Evolutionary conservation across 2,113 vertebrate genomes (phyloP), one percentile per base, ranked within the genome.

Genomic region (Pagrus major): DNA sequence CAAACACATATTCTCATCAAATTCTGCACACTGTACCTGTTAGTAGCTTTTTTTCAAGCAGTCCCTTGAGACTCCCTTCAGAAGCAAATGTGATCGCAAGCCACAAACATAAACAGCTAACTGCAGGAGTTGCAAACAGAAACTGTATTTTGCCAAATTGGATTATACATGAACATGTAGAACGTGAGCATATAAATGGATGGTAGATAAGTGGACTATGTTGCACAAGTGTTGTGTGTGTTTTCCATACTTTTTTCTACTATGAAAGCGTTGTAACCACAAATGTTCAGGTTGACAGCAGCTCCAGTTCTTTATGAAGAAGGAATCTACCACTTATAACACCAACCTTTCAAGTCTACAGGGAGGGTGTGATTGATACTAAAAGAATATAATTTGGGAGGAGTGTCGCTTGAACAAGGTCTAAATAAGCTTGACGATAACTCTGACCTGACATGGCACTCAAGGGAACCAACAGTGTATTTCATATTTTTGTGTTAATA

Each of bases 401-500:
- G 41, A 44, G 27, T 7, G 42, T 58, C 29, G 65, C 14, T 51
- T 51, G 58, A 49, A 55, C 12, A 16, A 52, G 39, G 52, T 51
- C 21, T 5, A 54, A 39, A 63, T 31, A 61, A 51, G 47, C 33
- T n/a, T 35, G 31, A 16, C 20, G 25, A 44, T 55, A 25, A 37
- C 49, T 55, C 35, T 66, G 35, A 84, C 20, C 46, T 56, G 31
- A 60, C 14, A 25, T 37, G 54, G 29, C 16, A 67, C 27, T 27
- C 5, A 51, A 9, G 11, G 3, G 2, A 8, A 33, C 6, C 7
- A 16, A 5, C 9, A 27, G 23, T n/a, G 31, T 7, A 33, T 39
- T 37, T 65, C n/a, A 23, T 33, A 20, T 0, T 60, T 70, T 59
- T 52, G 27, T 16, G 6, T 64, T 64, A 29, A 76, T 31, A 76